A percentile compares a stretch with the other conserved stretches of the same genome.
phyloP scores from a whole-genome alignment of 2,888 invertebrate species.

The Pristionchus fissidentatus region DNA sequence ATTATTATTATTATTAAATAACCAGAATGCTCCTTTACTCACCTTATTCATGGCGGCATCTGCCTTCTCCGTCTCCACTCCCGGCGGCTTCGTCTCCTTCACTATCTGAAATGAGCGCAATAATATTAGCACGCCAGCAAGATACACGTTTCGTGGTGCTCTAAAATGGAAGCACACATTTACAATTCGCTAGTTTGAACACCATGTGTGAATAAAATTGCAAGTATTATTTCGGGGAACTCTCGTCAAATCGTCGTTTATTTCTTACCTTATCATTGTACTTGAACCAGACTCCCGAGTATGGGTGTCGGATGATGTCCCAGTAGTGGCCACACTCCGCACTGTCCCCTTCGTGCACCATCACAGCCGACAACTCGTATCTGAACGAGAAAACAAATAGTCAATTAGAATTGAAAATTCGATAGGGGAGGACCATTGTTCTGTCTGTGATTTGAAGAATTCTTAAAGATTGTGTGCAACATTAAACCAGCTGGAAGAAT shows the following conservation, averaged over 20 bases:
- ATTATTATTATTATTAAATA: not conserved
- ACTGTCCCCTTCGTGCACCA: conserved; percentile 82
- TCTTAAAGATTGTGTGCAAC: too few relatives aligned
- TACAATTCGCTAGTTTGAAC: too few relatives aligned
- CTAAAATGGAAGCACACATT: too few relatives aligned
- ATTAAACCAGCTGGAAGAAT: too few relatives aligned
- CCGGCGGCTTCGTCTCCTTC: conserved; percentile 58
- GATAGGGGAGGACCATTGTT: too few relatives aligned
- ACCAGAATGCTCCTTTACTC: conserved; percentile 15
- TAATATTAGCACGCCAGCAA: not conserved
- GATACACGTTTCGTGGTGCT: conserved; percentile 46
- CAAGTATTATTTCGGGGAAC: too few relatives aligned
- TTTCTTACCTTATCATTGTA: conserved; percentile 80
- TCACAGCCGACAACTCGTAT: conserved; percentile 82
- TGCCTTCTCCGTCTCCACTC: conserved; percentile 54
- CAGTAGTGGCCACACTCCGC: conserved; percentile 83
- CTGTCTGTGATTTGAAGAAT: too few relatives aligned
- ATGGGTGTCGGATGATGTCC: conserved; percentile 79
- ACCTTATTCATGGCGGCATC: conserved; percentile 47
- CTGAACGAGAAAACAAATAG: conserved; percentile 41
- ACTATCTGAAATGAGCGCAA: conserved; percentile 50
- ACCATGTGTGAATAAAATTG: too few relatives aligned
- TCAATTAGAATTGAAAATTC: not conserved
- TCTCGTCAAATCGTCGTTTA: not conserved
- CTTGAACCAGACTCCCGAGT: conserved; percentile 81